A percentile compares a stretch with the other conserved stretches of the same genome.
phyloP scores from a whole-genome alignment of 2,797 vertebrate genomes.

The Ptychobarbus kaznakovi region DNA sequence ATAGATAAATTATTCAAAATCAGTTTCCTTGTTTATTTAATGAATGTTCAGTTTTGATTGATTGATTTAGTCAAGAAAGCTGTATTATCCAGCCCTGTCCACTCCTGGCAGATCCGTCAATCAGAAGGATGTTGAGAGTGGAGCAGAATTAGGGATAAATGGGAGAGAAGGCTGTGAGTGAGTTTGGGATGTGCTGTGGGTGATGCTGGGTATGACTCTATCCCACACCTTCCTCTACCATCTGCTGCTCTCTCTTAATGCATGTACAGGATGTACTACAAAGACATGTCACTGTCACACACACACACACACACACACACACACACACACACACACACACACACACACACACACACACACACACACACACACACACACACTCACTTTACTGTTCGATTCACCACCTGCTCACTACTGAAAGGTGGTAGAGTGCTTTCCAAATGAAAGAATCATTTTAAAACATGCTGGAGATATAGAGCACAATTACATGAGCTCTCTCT shows the following conservation, averaged over 20 bases:
- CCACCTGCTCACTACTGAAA: conserved; percentile 54
- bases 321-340: conserved; percentile 28
- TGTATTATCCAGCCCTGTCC: not conserved
- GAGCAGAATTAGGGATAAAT: not conserved
- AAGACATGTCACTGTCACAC: conserved; percentile 22
- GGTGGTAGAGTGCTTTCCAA: conserved; percentile 14
- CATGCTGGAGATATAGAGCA: conserved; percentile 15
- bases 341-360: too few species aligned
- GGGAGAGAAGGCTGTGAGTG: not conserved
- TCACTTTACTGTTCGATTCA: conserved; percentile 44
- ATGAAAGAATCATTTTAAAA: conserved; percentile 28
- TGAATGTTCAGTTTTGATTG: not conserved
- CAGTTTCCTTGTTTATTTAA: not conserved
- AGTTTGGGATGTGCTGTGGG: not conserved
- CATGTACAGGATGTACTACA: conserved; percentile 52
- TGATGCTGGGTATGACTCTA: conserved; percentile 22
- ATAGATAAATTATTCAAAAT: not conserved
- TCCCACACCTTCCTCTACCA: conserved; percentile 41
- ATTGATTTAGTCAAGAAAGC: not conserved
- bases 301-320: too few species aligned
- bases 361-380: not conserved
- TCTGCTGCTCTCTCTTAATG: conserved; percentile 54
- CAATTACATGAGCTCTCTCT: conserved; percentile 1
- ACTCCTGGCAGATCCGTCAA: not conserved
- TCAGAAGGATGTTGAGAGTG: not conserved